These are phyloP conservation scores for Polyergus mexicanus DNA, from an alignment of 1,140 invertebrate species.

Conservation along the genomic window DNA sequence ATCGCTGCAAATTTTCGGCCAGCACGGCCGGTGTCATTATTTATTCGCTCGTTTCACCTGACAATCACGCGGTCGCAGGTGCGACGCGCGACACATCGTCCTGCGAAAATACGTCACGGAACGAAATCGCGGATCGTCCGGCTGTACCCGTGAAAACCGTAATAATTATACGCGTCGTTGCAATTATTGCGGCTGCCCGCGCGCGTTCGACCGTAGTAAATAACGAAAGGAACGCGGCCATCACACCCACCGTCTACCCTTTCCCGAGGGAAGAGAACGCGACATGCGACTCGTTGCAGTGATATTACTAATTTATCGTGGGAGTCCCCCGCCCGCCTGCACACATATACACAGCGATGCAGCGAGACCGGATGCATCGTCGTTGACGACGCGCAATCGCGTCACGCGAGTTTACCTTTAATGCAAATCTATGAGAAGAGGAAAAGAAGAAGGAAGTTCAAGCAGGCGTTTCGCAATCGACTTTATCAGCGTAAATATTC, in stretches of 20 bases:
- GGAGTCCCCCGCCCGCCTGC: not conserved
- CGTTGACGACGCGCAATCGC: not conserved
- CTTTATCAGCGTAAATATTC: not conserved
- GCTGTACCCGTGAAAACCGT: slow-evolving; percentile 24
- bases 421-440: not conserved
- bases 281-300: slow-evolving; percentile 44
- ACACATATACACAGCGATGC: not conserved
- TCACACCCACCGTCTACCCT: not conserved
- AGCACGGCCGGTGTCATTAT: slow-evolving; percentile 10
- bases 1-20: slow-evolving; percentile 17
- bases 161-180: slow-evolving; percentile 52
- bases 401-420: slow-evolving; percentile 10
- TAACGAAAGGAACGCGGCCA: slow-evolving; percentile 27
- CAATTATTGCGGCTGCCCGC: slow-evolving; percentile 41
- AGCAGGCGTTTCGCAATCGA: not conserved
- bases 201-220: slow-evolving; percentile 40
- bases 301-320: slow-evolving; percentile 64
- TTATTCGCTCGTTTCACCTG: slow-evolving; percentile 47
- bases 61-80: slow-evolving; percentile 24
- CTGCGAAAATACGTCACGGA: not conserved
- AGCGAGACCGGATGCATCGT: not conserved
- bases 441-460: not conserved
- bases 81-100: not conserved
- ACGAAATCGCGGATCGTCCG: not conserved
- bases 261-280: slow-evolving; percentile 15